Evolutionary conservation across 2,113 vertebrate genomes (phyloP).

Genomic region (Myrmecophaga tridactyla): DNA sequence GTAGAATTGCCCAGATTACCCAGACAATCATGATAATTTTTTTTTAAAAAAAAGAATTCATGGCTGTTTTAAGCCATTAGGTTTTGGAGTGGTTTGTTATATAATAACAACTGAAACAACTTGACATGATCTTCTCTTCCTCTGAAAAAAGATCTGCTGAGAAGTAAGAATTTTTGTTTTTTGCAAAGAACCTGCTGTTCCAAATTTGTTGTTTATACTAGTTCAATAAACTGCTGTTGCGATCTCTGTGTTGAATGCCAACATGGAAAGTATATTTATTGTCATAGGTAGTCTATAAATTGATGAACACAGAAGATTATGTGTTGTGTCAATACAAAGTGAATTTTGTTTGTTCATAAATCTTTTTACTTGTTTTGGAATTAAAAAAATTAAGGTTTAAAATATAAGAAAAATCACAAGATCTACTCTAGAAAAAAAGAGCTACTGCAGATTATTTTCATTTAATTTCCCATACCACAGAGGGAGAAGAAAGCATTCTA

Average conservation of each 20-base stretch:
- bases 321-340: background rate
- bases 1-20: background rate
- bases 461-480: background rate
- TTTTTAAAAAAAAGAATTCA: background rate
- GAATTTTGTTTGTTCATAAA: background rate
- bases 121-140: background rate
- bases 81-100: background rate
- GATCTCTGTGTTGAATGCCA: slow-evolving; percentile 19
- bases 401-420: background rate
- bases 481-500: background rate
- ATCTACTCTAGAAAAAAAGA: background rate
- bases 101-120: background rate
- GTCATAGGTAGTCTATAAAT: background rate
- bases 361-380: slow-evolving; percentile 29
- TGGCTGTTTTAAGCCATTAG: background rate
- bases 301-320: slow-evolving; percentile 35
- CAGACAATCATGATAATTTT: background rate
- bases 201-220: background rate
- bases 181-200: background rate
- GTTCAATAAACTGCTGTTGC: background rate
- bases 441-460: background rate
- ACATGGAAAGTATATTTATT: background rate
- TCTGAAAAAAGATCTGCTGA: slow-evolving; percentile 28
- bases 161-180: background rate
- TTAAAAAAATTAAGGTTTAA: background rate